Percentiles rank a stretch among this genome's conserved stretches.
Evolutionary conservation across 2,113 vertebrate genomes (phyloP).

Genomic region (Eolophus roseicapilla): DNA sequence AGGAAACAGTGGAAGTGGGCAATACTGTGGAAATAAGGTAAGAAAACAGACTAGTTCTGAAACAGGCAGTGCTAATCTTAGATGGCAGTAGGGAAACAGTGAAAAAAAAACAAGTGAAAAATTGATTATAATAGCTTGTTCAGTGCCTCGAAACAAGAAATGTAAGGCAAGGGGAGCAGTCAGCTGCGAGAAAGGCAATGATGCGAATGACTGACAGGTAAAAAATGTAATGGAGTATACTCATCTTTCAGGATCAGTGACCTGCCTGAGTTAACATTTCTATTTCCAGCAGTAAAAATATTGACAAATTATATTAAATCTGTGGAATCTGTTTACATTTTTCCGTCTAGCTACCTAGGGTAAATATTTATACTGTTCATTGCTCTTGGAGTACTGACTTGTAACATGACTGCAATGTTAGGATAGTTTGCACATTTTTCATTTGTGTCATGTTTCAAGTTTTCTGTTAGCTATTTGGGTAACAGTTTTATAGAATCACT

Average conservation of each 20-base stretch:
- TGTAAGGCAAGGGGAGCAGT: neutral
- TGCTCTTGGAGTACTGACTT: neutral
- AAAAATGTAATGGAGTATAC: constrained; percentile 33
- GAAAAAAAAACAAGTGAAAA: neutral
- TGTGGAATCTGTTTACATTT: constrained; percentile 21
- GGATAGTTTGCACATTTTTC: neutral
- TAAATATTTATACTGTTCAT: constrained; percentile 41
- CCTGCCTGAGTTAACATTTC: constrained; percentile 41
- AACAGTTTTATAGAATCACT: neutral
- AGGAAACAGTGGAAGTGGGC: neutral
- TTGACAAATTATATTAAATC: constrained; percentile 20
- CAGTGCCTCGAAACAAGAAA: neutral
- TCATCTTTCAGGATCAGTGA: constrained; percentile 34
- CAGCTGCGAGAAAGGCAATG: neutral
- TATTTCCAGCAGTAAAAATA: constrained; percentile 35
- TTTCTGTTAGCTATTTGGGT: neutral
- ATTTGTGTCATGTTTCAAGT: neutral
- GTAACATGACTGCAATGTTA: neutral
- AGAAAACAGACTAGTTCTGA: neutral
- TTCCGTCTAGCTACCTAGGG: neutral
- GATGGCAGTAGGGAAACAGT: neutral
- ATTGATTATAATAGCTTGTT: neutral
- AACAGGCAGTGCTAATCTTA: neutral
- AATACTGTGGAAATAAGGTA: neutral
- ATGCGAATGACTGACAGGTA: neutral